These are phyloP conservation scores for Lepilemur ruficaudatus DNA, from an alignment of 2,797 vertebrate genomes.

Conservation along the genomic window DNA sequence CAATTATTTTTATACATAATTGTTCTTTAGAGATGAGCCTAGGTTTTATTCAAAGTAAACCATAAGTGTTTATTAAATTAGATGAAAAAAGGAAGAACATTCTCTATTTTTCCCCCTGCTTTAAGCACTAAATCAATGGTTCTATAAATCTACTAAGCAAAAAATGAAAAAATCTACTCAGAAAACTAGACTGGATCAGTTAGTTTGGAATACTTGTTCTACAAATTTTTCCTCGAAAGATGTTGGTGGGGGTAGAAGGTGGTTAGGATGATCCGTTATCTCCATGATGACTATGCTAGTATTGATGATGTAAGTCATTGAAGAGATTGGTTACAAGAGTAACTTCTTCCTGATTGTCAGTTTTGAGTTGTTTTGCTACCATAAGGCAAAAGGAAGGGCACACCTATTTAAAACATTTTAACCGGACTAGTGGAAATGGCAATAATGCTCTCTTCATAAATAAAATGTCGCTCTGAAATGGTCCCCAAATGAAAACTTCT, in stretches of 20 bases:
- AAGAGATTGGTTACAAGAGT: background rate
- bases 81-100: background rate
- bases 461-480: background rate
- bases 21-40: background rate
- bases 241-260: background rate
- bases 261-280: too few relatives aligned
- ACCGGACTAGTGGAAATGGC: background rate
- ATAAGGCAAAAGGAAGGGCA: background rate
- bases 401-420: background rate
- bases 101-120: background rate
- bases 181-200: background rate
- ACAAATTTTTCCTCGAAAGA: background rate
- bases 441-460: background rate
- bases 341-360: background rate
- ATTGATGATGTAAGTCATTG: background rate
- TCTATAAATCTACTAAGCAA: background rate
- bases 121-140: background rate
- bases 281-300: background rate
- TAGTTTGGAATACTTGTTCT: background rate
- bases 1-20: background rate
- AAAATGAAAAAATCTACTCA: background rate
- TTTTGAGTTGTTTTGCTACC: background rate
- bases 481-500: background rate
- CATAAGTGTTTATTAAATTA: background rate
- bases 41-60: conserved; percentile 6